These are phyloP conservation scores for Drosophila quasianomalipes DNA, from an alignment of 2,888 invertebrate genomes.

Conservation along the genomic window DNA sequence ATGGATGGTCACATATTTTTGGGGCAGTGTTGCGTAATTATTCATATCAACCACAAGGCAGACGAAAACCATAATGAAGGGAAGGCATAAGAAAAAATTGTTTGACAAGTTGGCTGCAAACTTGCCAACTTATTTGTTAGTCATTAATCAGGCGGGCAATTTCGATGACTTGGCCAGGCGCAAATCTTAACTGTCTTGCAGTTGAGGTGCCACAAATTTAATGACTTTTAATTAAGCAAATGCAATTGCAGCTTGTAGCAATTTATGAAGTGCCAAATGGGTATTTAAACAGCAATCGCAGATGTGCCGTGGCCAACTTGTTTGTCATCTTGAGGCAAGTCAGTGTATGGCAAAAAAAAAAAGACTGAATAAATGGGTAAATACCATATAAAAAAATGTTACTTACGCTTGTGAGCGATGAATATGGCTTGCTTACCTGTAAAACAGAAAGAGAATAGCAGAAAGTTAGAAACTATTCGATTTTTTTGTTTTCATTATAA, in stretches of 20 bases:
- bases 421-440: constrained; percentile 49
- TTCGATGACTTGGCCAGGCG: constrained; percentile 22
- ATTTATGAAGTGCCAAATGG: constrained; percentile 72
- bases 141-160: constrained; percentile 67
- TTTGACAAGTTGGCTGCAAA: constrained; percentile 59
- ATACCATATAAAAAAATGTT: constrained; percentile 6
- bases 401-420: constrained; percentile 52
- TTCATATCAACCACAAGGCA: constrained; percentile 57
- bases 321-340: constrained; percentile 29
- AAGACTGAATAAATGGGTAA: neutral
- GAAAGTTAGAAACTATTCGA: constrained; percentile 8
- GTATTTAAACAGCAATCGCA: constrained; percentile 60
- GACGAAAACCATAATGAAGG: neutral
- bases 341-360: constrained; percentile 15
- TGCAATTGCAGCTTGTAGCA: constrained; percentile 52
- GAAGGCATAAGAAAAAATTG: constrained; percentile 25
- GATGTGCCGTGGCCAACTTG: constrained; percentile 41
- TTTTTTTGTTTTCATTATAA: neutral
- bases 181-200: constrained; percentile 54
- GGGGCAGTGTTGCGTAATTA: constrained; percentile 53
- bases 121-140: constrained; percentile 73
- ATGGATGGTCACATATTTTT: constrained; percentile 81
- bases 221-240: constrained; percentile 70
- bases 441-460: constrained; percentile 19
- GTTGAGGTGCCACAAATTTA: constrained; percentile 64